These are phyloP conservation scores for Xyrichtys novacula DNA, from an alignment of 2,797 vertebrate genomes.

Conservation along the genomic window DNA sequence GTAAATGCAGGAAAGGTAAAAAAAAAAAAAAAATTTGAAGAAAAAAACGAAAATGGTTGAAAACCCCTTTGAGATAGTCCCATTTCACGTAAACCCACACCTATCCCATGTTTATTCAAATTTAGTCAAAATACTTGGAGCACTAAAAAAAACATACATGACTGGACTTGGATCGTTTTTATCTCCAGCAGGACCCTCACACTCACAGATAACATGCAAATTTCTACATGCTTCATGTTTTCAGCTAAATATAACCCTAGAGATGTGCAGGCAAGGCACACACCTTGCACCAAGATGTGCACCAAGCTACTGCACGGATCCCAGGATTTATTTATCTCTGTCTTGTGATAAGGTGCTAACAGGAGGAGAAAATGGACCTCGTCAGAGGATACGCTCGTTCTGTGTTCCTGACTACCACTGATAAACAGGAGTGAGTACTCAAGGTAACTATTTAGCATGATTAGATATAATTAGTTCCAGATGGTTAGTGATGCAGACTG, in stretches of 20 bases:
- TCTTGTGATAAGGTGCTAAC: conserved; percentile 40
- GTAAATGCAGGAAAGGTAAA: too few relatives aligned
- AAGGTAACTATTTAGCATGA: conserved; percentile 39
- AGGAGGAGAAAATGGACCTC: conserved; percentile 27
- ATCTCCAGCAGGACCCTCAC: conserved; percentile 24
- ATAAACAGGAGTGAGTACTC: conserved; percentile 36
- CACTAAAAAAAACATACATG: conserved; percentile 1
- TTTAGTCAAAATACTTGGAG: too few relatives aligned
- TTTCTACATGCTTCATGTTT: conserved; percentile 3
- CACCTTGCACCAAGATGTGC: too few relatives aligned
- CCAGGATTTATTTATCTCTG: conserved; percentile 38
- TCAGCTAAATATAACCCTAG: conserved; percentile 2
- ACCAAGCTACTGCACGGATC: conserved; percentile 12
- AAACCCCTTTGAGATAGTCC: too few relatives aligned
- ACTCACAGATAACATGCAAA: conserved; percentile 47
- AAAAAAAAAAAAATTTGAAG: too few relatives aligned
- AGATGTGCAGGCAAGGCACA: conserved; percentile 9
- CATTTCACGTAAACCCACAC: too few relatives aligned
- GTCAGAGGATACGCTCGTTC: conserved; percentile 21
- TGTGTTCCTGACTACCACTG: conserved; percentile 49
- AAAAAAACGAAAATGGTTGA: too few relatives aligned
- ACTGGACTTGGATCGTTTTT: conserved; percentile 13
- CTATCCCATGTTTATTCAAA: too few relatives aligned
- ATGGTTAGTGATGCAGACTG: conserved; percentile 38
- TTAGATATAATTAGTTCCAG: conserved; percentile 57